phyloP scores from a whole-genome alignment of 2,797 vertebrate species.

The Sandelia bainsii region DNA sequence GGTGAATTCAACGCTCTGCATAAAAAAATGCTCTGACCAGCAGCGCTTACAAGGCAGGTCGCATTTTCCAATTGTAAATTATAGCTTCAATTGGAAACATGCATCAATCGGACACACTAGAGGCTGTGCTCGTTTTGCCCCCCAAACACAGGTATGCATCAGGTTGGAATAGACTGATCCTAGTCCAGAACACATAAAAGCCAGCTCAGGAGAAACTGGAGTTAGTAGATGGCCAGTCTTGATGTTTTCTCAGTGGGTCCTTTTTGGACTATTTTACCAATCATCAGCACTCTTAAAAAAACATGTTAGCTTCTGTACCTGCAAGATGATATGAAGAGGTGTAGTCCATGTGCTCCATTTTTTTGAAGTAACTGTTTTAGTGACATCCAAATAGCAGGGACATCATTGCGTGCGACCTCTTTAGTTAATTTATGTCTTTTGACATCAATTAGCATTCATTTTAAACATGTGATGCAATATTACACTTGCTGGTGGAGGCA shows the following conservation, averaged over 20 bases:
- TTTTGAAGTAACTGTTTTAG: background rate
- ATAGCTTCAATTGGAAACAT: background rate
- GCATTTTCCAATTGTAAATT: slow-evolving; percentile 2
- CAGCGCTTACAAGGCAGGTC: slow-evolving; percentile 6
- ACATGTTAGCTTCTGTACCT: slow-evolving; percentile 8
- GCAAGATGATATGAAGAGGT: slow-evolving; percentile 5
- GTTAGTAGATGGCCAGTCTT: background rate
- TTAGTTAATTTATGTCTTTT: background rate
- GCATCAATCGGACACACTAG: slow-evolving; percentile 1
- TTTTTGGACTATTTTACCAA: background rate
- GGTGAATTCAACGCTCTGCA: slow-evolving; percentile 37
- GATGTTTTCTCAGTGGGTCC: slow-evolving; percentile 5
- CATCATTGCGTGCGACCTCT: background rate
- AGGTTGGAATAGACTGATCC: slow-evolving; percentile 4
- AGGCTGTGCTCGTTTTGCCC: slow-evolving; percentile 2
- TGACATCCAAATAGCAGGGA: background rate
- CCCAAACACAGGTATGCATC: background rate
- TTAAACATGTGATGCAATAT: slow-evolving; percentile 12
- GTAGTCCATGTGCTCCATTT: background rate
- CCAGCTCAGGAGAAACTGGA: slow-evolving; percentile 1
- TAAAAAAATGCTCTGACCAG: slow-evolving; percentile 19
- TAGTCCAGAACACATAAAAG: slow-evolving; percentile 1
- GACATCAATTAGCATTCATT: slow-evolving; percentile 10
- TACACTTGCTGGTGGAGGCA: background rate
- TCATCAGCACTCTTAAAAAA: slow-evolving; percentile 10